phyloP scores from a whole-genome alignment of 2,113 vertebrate species.

The Tricholaema leucomelas region DNA sequence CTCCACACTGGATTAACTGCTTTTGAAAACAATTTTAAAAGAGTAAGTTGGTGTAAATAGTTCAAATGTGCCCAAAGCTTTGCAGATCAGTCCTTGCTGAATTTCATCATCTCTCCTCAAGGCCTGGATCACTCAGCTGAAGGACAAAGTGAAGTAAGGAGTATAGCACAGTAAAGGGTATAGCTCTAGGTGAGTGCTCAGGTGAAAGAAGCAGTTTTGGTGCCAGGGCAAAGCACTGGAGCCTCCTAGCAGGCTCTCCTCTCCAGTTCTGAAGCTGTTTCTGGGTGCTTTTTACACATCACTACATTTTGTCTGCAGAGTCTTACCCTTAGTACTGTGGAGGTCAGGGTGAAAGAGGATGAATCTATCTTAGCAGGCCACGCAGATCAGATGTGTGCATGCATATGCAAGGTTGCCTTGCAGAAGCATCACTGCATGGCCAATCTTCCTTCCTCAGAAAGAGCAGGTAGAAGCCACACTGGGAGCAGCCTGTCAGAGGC shows the following conservation, averaged over 20 bases:
- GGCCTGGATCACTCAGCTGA: not conserved
- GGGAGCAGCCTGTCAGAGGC: conserved; percentile 8
- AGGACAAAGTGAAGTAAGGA: not conserved
- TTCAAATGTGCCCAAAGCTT: not conserved
- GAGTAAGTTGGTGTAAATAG: not conserved
- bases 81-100: not conserved
- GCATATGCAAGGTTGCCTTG: not conserved
- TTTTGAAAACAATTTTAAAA: not conserved
- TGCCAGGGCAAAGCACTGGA: not conserved
- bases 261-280: not conserved
- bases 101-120: not conserved
- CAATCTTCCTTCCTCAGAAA: not conserved
- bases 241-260: not conserved
- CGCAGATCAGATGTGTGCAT: not conserved
- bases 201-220: not conserved
- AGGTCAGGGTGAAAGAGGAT: not conserved
- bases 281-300: not conserved
- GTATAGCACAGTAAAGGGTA: not conserved
- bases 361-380: not conserved
- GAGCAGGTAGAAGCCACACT: not conserved
- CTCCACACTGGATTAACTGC: not conserved
- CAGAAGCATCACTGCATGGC: accelerated
- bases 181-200: not conserved
- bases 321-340: not conserved
- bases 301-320: not conserved